Evolutionary conservation across 2,888 invertebrate species (phyloP), one percentile per base, ranked within the genome.

Genomic region (Dolichopus griseipennis): DNA sequence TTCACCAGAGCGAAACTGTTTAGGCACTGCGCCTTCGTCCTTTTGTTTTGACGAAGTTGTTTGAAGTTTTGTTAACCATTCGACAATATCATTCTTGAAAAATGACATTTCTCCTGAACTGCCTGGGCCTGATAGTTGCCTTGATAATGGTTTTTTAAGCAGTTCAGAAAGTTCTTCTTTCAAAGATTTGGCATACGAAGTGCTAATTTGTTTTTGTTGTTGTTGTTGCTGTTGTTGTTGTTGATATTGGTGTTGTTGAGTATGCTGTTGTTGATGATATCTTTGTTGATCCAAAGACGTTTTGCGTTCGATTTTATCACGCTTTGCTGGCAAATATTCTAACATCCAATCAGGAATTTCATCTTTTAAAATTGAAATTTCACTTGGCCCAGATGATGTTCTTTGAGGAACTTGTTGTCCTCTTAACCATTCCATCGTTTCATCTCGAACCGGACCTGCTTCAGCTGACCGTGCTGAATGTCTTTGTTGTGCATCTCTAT

Each of bases 381-480:
- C 81, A 69, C 80, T 81, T 21, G 82, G 82, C 1, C 82, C 82
- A 0, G 81, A 81, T 7, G 80, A 78, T 21, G 81, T 81, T 65
- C 82, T 76, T 18, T 78, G 78, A 0, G 81, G 81, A 22, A 74
- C 72, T 68, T 74, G 76, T 66, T 80, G 79, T 8, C 76, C 73
- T 66, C 79, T 77, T 20, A 81, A 71, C 81, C 81, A 81, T 43
- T 80, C 81, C 34, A 78, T 78, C 6, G 80, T 79, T 70, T 80
- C 81, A 8, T 81, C 80, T 0, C 81, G 77, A 10, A 80, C 78
- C 12, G 78, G 76, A 0, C 80, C 80, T 7, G 80, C 79, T 68
- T 81, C 81, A 0, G 81, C 81, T 6, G 81, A 81, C 9, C 82
- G 77, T 0, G 82, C 81, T 1, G 82, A 82, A 71, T 80, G 81